Evolutionary conservation across 2,797 vertebrate species (phyloP).

Genomic region (Rhinogobio ventralis): DNA sequence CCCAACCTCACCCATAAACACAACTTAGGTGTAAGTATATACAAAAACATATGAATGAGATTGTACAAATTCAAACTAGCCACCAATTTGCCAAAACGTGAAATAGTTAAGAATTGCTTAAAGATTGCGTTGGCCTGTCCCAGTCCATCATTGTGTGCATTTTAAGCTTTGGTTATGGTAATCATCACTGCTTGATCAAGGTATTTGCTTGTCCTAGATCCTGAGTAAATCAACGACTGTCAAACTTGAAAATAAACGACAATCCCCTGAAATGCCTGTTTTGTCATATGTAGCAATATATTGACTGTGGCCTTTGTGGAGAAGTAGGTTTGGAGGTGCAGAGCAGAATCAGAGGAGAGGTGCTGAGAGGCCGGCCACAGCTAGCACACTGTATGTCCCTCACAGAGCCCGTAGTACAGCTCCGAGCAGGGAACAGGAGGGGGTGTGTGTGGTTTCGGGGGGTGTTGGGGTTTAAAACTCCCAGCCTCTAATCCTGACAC

Average conservation of each 20-base stretch:
- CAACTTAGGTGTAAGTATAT: neutral
- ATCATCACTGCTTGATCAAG: constrained; percentile 2
- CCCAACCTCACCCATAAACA: neutral
- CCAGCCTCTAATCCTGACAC: constrained; percentile 85
- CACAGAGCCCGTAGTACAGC: constrained; percentile 43
- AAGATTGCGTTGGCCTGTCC: neutral
- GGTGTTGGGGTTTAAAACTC: constrained; percentile 77
- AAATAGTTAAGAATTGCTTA: neutral
- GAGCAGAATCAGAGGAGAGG: constrained; percentile 64
- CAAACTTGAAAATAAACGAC: constrained; percentile 20
- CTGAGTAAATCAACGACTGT: constrained; percentile 6
- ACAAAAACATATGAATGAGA: neutral
- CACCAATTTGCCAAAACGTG: neutral
- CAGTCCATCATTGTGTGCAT: constrained; percentile 15
- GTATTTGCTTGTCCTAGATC: neutral
- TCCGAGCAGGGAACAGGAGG: constrained; percentile 21
- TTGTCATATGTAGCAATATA: constrained; percentile 16
- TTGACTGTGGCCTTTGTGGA: constrained; percentile 47
- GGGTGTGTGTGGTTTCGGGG: constrained; percentile 63
- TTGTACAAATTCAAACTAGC: neutral
- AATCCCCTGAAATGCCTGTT: constrained; percentile 20
- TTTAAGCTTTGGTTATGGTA: neutral
- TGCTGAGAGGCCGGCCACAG: constrained; percentile 52
- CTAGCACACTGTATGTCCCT: constrained; percentile 56
- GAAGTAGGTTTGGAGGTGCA: constrained; percentile 68